Conservation (phyloP, 2,888 invertebrate genomes). For the Eutolmus rufibarbis region DNA sequence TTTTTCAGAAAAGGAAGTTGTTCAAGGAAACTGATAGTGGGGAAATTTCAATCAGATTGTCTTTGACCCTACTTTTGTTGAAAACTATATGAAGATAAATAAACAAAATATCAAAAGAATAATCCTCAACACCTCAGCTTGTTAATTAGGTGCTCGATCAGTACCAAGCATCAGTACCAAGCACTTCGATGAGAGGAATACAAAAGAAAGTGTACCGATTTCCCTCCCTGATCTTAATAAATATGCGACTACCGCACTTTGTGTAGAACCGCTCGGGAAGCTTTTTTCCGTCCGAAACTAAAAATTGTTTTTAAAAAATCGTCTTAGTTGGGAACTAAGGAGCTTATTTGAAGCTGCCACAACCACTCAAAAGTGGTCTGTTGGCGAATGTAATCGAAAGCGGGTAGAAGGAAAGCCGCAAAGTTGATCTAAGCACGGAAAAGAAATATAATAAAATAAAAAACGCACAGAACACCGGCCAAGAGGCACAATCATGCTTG, state of each 20-base stretch:
- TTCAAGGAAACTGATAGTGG: no score
- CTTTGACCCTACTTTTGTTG: no score
- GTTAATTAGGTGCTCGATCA: background rate
- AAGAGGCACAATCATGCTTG: background rate
- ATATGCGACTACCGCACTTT: background rate
- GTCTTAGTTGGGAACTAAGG: background rate
- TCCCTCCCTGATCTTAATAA: background rate
- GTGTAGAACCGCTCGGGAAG: background rate
- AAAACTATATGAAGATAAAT: no score
- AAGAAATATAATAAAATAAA: background rate
- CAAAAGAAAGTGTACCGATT: background rate
- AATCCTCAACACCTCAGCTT: background rate
- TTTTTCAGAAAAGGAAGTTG: no score
- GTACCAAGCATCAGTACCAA: background rate
- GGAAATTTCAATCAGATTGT: no score
- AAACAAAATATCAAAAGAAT: background rate
- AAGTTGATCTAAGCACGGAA: background rate
- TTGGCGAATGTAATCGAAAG: conserved; percentile 11
- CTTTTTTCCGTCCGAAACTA: background rate
- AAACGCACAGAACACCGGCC: background rate
- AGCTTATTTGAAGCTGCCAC: background rate
- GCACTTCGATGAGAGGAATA: background rate
- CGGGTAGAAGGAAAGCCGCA: background rate
- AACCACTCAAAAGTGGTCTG: background rate
- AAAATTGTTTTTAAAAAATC: background rate